phyloP scores from a whole-genome alignment of 2,797 vertebrate genomes.

The Amazona finschi region DNA sequence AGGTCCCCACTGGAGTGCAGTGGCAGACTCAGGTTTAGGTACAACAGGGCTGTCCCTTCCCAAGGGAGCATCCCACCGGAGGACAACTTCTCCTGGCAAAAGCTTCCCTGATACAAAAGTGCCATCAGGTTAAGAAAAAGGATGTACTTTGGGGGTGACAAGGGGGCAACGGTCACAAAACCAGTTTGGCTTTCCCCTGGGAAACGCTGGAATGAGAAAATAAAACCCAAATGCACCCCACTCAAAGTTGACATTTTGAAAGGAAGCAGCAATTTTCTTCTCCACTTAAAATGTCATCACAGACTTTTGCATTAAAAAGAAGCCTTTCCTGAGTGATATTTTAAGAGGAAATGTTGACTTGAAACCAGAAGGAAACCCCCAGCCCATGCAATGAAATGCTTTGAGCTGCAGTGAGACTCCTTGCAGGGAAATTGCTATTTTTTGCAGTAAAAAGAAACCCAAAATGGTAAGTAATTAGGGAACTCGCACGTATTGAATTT shows the following conservation, averaged over 20 bases:
- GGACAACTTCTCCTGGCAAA: not conserved
- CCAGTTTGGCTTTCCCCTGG: not conserved
- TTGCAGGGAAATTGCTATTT: not conserved
- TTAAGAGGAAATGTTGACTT: constrained; percentile 49
- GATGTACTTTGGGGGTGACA: not conserved
- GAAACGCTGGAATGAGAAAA: not conserved
- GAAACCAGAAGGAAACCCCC: constrained; percentile 40
- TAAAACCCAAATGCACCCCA: not conserved
- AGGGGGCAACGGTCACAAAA: not conserved
- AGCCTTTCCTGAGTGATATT: constrained; percentile 21
- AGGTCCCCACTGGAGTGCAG: not conserved
- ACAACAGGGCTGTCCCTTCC: not conserved
- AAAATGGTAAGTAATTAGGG: not conserved
- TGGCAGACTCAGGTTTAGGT: not conserved
- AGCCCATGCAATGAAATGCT: not conserved
- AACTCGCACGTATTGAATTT: not conserved
- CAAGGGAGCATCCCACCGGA: fast-evolving
- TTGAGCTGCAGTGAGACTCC: not conserved
- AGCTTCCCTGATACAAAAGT: not conserved
- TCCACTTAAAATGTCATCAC: constrained; percentile 57
- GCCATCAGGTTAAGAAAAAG: not conserved
- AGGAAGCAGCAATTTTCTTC: constrained; percentile 50
- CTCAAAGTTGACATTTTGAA: constrained; percentile 47
- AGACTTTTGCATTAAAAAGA: constrained; percentile 30
- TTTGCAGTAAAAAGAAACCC: not conserved